These are phyloP conservation scores for Meliscaeva auricollis DNA, from an alignment of 2,888 invertebrate species.

Conservation along the genomic window DNA sequence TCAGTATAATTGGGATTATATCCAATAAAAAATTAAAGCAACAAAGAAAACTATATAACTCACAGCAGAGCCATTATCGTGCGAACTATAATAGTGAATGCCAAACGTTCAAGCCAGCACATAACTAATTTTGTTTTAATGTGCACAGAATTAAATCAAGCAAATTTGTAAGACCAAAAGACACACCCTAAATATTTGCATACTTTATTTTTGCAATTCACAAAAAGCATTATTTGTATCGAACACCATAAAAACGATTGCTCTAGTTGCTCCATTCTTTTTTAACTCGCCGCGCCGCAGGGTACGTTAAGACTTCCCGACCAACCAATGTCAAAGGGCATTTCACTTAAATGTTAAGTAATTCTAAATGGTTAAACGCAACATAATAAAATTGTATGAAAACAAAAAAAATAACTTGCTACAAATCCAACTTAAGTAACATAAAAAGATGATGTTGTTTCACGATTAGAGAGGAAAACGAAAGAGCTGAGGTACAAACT, in stretches of 20 bases:
- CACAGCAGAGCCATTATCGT: slow-evolving; percentile 33
- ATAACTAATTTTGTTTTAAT: slow-evolving; percentile 3
- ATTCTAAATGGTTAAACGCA: slow-evolving; percentile 32
- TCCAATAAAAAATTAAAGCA: slow-evolving; percentile 38
- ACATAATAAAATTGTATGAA: slow-evolving; percentile 32
- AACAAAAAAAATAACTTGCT: slow-evolving; percentile 15
- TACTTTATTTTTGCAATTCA: slow-evolving; percentile 38
- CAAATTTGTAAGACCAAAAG: slow-evolving; percentile 24
- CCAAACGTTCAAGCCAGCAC: slow-evolving; percentile 42
- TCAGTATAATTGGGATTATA: slow-evolving; percentile 31
- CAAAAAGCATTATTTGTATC: slow-evolving; percentile 31
- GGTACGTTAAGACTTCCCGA: slow-evolving; percentile 14
- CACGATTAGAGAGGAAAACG: slow-evolving; percentile 29
- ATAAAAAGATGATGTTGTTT: slow-evolving; percentile 25
- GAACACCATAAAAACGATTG: slow-evolving; percentile 33
- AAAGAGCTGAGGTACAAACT: slow-evolving; percentile 59
- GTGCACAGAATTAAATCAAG: slow-evolving; percentile 9
- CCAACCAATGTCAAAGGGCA: slow-evolving; percentile 63
- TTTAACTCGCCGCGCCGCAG: slow-evolving; percentile 1
- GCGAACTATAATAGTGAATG: slow-evolving; percentile 31
- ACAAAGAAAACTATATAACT: slow-evolving; percentile 26
- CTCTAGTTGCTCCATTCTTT: slow-evolving; percentile 39
- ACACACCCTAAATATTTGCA: slow-evolving; percentile 59
- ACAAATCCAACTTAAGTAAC: neutral
- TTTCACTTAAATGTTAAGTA: slow-evolving; percentile 62